A percentile compares a stretch with the other conserved stretches of the same genome.
phyloP scores from a whole-genome alignment of 2,797 vertebrate genomes.

The Prunella strophiata region DNA sequence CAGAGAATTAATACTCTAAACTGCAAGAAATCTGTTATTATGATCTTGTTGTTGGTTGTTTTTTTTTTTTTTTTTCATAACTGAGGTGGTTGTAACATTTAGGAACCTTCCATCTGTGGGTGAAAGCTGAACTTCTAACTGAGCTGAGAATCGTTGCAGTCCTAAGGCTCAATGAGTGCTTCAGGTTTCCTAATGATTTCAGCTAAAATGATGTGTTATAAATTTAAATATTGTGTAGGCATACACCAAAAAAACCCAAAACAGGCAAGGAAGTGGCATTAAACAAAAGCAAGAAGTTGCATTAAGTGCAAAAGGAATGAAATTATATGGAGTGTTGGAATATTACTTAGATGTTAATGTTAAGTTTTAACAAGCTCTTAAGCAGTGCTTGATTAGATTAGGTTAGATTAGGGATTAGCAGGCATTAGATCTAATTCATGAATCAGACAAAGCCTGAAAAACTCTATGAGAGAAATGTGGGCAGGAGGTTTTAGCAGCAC shows the following conservation, averaged over 20 bases:
- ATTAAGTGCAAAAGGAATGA: neutral
- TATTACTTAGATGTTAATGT: neutral
- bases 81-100: neutral
- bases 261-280: fast-evolving
- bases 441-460: neutral
- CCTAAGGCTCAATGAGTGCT: neutral
- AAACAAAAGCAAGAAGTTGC: neutral
- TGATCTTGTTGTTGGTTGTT: no score
- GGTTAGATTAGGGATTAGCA: neutral
- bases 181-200: neutral
- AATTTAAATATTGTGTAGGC: neutral
- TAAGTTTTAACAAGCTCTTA: neutral
- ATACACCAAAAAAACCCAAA: neutral
- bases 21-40: neutral
- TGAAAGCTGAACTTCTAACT: neutral
- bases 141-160: neutral
- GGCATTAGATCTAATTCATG: neutral
- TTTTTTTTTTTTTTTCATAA: neutral
- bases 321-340: neutral
- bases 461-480: neutral
- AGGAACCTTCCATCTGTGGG: neutral
- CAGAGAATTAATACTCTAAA: neutral
- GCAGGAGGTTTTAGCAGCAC: neutral
- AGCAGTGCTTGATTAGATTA: neutral
- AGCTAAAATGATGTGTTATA: neutral